phyloP scores from a whole-genome alignment of 2,797 vertebrate genomes.

The Enteromius treurensis region DNA sequence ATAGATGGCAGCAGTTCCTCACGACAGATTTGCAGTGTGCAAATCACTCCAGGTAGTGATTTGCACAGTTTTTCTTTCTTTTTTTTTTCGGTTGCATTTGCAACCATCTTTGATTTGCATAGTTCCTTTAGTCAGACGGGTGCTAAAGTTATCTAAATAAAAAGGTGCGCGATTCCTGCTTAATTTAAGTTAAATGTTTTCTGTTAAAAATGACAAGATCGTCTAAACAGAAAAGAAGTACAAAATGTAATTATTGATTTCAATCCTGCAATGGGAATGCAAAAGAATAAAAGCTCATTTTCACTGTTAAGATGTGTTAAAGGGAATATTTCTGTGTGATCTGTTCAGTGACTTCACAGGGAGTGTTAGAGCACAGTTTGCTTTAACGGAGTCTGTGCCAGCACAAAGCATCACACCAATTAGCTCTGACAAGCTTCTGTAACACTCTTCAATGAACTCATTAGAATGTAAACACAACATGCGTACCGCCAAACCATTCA shows the following conservation, averaged over 20 bases:
- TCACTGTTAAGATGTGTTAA: constrained; percentile 5
- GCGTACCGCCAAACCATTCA: not conserved
- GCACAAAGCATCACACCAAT: constrained; percentile 7
- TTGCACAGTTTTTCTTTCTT: too few species aligned
- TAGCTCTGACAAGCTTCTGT: constrained; percentile 4
- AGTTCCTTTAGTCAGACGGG: not conserved
- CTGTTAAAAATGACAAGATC: not conserved
- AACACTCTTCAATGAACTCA: not conserved
- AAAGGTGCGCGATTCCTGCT: not conserved
- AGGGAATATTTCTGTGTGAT: constrained; percentile 3
- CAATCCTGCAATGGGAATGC: not conserved
- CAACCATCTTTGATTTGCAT: not conserved
- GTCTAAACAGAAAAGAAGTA: not conserved
- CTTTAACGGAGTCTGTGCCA: constrained; percentile 4
- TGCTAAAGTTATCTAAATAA: not conserved
- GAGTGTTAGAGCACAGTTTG: constrained; percentile 21
- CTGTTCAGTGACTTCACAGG: constrained; percentile 3
- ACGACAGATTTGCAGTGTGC: not conserved
- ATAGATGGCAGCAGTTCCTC: not conserved
- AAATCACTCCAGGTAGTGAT: not conserved
- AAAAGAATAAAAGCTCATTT: not conserved
- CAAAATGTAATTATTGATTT: not conserved
- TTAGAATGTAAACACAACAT: constrained; percentile 1
- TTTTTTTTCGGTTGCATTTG: not conserved
- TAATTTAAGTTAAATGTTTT: not conserved